These are phyloP conservation scores for Pogoniulus pusillus DNA, from an alignment of 2,797 vertebrate genomes.

Conservation along the genomic window DNA sequence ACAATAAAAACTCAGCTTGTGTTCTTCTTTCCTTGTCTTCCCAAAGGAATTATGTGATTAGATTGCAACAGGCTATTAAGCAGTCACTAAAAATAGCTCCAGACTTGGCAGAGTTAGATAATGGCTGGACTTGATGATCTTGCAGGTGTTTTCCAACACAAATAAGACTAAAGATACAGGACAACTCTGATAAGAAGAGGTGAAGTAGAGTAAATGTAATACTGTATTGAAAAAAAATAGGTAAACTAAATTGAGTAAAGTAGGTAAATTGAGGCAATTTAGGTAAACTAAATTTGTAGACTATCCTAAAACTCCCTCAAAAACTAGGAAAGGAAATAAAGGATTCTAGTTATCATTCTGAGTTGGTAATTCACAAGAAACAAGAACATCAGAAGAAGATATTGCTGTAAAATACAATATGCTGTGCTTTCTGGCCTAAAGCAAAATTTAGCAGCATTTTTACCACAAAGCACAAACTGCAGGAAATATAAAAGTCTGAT, in stretches of 20 bases:
- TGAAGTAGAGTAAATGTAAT: neutral
- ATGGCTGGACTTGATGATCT: no score
- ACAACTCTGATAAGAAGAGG: neutral
- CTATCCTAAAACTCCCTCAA: fast-evolving
- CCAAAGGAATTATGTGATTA: neutral
- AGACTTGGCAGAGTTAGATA: no score
- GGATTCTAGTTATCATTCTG: neutral
- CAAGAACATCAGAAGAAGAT: neutral
- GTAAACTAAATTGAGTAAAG: neutral
- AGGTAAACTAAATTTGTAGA: neutral
- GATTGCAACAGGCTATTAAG: neutral
- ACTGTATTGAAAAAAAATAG: neutral
- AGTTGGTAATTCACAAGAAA: neutral
- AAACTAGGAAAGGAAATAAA: neutral
- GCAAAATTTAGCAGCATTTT: neutral
- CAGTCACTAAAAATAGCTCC: neutral
- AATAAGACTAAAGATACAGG: neutral
- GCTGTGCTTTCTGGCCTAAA: neutral
- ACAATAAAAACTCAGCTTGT: neutral
- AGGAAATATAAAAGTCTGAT: neutral
- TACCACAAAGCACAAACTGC: neutral
- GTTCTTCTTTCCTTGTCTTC: neutral
- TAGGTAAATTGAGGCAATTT: no score
- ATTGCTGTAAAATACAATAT: neutral
- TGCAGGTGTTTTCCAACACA: no score